These are phyloP conservation scores for Choloepus didactylus DNA, from an alignment of 2,797 vertebrate genomes.

Conservation along the genomic window DNA sequence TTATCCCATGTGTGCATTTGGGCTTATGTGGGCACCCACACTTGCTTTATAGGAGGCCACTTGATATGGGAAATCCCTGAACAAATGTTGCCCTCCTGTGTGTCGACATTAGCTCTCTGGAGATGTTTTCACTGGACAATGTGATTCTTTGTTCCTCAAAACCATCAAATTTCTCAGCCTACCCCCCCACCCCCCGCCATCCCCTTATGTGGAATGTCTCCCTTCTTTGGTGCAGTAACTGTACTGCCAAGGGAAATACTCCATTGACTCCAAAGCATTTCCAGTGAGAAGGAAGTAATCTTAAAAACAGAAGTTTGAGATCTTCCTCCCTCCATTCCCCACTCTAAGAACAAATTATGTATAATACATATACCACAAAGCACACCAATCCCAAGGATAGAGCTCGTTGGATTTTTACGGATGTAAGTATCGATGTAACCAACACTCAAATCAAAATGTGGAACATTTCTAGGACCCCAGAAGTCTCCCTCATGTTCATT, in stretches of 20 bases:
- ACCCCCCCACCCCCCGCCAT: constrained; percentile 1
- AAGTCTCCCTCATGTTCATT: neutral
- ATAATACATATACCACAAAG: neutral
- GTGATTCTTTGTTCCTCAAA: constrained; percentile 20
- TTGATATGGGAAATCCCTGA: neutral
- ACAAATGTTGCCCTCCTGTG: constrained; percentile 52
- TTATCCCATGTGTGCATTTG: neutral
- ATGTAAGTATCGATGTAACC: neutral
- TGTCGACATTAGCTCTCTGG: neutral
- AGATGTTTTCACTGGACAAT: constrained; percentile 46
- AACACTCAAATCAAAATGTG: neutral
- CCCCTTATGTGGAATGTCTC: neutral
- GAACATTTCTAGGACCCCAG: neutral
- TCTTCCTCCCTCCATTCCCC: neutral
- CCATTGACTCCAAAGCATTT: constrained; percentile 15
- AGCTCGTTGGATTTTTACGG: neutral
- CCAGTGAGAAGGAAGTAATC: neutral
- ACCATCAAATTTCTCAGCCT: constrained; percentile 45
- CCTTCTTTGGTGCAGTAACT: constrained; percentile 6
- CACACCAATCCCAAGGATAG: neutral
- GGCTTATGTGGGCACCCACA: neutral
- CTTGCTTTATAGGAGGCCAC: constrained; percentile 44
- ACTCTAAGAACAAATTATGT: neutral
- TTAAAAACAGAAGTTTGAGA: constrained; percentile 5
- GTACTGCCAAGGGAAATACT: constrained; percentile 57